Conservation (phyloP, 2,797 vertebrate genomes). For the Catostomus latipinnis region DNA sequence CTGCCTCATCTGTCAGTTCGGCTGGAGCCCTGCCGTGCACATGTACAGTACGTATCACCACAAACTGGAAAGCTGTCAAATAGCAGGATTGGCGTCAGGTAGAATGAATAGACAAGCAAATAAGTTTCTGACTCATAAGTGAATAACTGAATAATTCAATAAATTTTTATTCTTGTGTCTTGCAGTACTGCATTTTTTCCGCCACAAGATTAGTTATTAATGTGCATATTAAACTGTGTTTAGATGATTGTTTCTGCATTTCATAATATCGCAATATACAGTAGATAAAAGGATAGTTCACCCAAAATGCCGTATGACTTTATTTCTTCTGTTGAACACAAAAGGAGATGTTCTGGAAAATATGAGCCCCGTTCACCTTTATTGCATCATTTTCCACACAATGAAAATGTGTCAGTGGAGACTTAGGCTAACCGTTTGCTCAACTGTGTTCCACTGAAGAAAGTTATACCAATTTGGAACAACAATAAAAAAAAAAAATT, state of each 20-base stretch:
- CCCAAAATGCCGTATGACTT: neutral
- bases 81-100: too few relatives aligned
- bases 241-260: too few relatives aligned
- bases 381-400: neutral
- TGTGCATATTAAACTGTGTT: too few relatives aligned
- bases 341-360: neutral
- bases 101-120: neutral
- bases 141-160: too few relatives aligned
- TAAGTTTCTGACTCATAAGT: neutral
- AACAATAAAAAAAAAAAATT: too few relatives aligned
- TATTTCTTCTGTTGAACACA: neutral
- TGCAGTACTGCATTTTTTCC: too few relatives aligned
- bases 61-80: neutral
- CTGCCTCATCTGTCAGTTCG: neutral
- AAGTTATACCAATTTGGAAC: too few relatives aligned
- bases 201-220: too few relatives aligned
- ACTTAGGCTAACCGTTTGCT: neutral
- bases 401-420: neutral
- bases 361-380: neutral
- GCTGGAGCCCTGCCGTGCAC: too few relatives aligned
- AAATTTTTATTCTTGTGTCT: too few relatives aligned
- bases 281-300: neutral
- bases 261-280: too few relatives aligned
- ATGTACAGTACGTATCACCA: neutral
- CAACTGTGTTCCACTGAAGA: too few relatives aligned